phyloP scores from a whole-genome alignment of 2,113 vertebrate species.

The Rhabdornis inornatus region DNA sequence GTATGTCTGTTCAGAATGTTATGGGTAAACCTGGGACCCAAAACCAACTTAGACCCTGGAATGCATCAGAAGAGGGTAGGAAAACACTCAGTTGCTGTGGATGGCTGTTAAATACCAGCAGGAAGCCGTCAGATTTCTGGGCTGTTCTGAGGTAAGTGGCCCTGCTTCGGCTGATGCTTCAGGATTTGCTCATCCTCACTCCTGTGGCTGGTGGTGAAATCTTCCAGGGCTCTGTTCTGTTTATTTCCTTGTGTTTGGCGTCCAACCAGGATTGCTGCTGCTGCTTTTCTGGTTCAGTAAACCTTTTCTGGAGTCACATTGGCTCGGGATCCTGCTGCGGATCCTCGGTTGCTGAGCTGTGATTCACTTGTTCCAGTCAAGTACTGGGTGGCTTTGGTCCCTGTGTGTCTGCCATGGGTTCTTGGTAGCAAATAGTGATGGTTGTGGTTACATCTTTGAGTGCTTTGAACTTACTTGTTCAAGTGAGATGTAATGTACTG shows the following conservation, averaged over 20 bases:
- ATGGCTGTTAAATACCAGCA: not conserved
- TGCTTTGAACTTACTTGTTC: not conserved
- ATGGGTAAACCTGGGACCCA: not conserved
- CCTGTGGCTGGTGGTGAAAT: slow-evolving; percentile 7
- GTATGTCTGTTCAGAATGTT: not conserved
- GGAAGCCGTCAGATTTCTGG: not conserved
- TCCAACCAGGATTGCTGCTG: slow-evolving; percentile 39
- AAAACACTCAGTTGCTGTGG: not conserved
- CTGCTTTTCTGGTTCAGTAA: slow-evolving; percentile 60
- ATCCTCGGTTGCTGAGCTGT: slow-evolving; percentile 3
- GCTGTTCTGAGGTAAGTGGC: not conserved
- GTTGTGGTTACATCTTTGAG: not conserved
- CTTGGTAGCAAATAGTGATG: not conserved
- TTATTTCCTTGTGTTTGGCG: slow-evolving; percentile 41
- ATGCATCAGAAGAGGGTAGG: not conserved
- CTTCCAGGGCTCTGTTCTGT: slow-evolving; percentile 41
- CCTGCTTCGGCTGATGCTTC: not conserved
- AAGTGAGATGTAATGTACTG: not conserved
- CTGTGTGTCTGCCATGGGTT: not conserved
- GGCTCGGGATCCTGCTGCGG: slow-evolving; percentile 45
- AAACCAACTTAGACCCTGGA: not conserved
- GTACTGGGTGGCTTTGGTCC: not conserved
- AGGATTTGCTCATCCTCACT: not conserved
- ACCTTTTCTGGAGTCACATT: slow-evolving; percentile 57
- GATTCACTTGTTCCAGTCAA: slow-evolving; percentile 45